These are phyloP conservation scores for Tetrao urogallus DNA, from an alignment of 2,113 vertebrate genomes.

Conservation along the genomic window DNA sequence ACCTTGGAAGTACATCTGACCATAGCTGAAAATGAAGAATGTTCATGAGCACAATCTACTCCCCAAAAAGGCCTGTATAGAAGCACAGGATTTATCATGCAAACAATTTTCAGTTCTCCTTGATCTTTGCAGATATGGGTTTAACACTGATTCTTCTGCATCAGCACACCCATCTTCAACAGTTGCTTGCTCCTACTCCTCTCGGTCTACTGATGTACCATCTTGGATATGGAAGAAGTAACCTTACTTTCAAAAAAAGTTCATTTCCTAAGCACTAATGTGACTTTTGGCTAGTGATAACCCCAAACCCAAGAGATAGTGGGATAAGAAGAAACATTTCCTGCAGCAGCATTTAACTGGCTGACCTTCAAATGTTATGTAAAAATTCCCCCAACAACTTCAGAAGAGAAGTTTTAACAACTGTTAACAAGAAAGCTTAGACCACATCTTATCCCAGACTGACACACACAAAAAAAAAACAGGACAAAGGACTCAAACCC, in stretches of 20 bases:
- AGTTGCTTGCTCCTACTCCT: background rate
- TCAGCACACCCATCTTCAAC: background rate
- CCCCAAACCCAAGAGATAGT: background rate
- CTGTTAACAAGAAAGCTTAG: background rate
- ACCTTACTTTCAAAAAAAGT: background rate
- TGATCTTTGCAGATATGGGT: background rate
- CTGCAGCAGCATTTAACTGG: background rate
- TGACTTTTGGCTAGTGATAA: background rate
- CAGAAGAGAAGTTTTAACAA: background rate
- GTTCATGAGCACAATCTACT: background rate
- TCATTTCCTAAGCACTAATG: background rate
- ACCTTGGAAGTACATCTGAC: background rate
- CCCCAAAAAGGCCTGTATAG: accelerated
- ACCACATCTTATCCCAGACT: background rate
- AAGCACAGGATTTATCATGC: background rate
- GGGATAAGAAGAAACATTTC: background rate
- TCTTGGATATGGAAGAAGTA: accelerated
- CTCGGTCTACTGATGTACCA: background rate
- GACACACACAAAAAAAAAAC: background rate
- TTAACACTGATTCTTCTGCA: background rate
- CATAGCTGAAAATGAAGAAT: background rate
- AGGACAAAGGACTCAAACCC: background rate
- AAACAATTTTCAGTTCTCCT: background rate
- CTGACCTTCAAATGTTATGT: background rate
- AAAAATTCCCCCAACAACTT: background rate